phyloP scores from a whole-genome alignment of 2,888 invertebrate species.

The Cosmia trapezina region DNA sequence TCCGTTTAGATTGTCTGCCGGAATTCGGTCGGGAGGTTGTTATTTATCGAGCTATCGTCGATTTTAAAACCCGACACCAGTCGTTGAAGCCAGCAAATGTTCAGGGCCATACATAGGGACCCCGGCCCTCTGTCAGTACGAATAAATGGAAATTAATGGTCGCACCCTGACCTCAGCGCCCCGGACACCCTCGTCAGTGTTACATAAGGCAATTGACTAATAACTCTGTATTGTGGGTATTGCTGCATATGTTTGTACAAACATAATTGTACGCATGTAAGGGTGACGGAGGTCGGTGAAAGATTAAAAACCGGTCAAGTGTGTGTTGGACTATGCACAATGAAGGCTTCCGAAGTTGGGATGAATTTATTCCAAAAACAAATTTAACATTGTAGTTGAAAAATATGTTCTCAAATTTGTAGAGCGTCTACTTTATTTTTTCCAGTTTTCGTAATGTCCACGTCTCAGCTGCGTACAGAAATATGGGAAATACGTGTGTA shows the following conservation, averaged over 20 bases:
- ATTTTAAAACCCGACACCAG: constrained; percentile 5
- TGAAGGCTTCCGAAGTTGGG: too few relatives aligned
- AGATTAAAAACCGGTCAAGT: neutral
- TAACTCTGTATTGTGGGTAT: constrained; percentile 56
- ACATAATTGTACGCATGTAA: neutral
- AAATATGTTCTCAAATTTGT: too few relatives aligned
- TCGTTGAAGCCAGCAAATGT: constrained; percentile 52
- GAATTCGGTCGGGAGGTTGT: neutral
- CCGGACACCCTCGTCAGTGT: constrained; percentile 52
- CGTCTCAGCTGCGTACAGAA: too few relatives aligned
- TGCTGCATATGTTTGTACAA: constrained; percentile 33
- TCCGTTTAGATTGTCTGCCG: neutral
- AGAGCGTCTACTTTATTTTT: too few relatives aligned
- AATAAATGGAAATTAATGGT: constrained; percentile 84
- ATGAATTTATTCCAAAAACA: too few relatives aligned
- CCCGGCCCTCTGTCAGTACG: constrained; percentile 75
- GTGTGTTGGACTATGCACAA: too few relatives aligned
- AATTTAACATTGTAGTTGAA: too few relatives aligned
- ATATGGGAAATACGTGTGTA: too few relatives aligned
- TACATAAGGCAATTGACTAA: constrained; percentile 67
- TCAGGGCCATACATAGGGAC: constrained; percentile 65
- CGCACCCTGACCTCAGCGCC: constrained; percentile 58
- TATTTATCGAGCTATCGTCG: neutral
- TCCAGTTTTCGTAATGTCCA: too few relatives aligned
- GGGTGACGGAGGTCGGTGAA: constrained; percentile 6